Conservation (phyloP, 2,113 vertebrate genomes). For the Etheostoma spectabile region DNA sequence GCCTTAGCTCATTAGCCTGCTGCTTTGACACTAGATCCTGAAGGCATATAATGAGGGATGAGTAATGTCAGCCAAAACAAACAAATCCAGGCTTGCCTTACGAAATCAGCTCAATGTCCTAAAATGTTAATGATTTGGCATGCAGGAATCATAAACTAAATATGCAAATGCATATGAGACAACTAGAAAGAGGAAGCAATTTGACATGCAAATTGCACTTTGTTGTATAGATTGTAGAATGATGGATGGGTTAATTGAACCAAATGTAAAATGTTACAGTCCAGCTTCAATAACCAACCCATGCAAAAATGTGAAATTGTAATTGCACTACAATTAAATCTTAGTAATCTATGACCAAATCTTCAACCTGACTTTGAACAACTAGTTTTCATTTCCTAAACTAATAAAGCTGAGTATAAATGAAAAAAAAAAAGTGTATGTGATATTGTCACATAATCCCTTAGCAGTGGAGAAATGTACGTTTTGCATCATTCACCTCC, state of each 20-base stretch:
- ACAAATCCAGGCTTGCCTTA: slow-evolving; percentile 48
- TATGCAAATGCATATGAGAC: neutral
- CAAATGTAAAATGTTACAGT: neutral
- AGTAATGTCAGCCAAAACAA: slow-evolving; percentile 60
- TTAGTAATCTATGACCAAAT: neutral
- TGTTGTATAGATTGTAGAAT: neutral
- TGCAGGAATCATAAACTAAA: neutral
- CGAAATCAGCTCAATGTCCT: slow-evolving; percentile 33
- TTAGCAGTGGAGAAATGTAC: neutral
- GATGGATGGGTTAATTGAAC: neutral
- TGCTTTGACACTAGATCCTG: slow-evolving; percentile 65
- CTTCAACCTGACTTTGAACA: neutral
- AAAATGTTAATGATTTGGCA: slow-evolving; percentile 32
- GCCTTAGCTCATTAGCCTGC: slow-evolving; percentile 70
- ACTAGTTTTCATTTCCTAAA: neutral
- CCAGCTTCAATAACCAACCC: neutral
- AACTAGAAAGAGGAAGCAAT: neutral
- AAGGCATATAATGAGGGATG: slow-evolving; percentile 59
- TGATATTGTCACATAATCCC: neutral
- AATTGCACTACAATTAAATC: neutral
- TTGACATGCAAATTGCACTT: neutral
- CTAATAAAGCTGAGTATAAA: neutral
- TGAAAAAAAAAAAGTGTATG: neutral
- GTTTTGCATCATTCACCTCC: neutral
- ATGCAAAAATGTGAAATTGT: neutral